Base-by-base conservation (phyloP, 2,888 invertebrate genomes). In the Archips crataeganus region DNA sequence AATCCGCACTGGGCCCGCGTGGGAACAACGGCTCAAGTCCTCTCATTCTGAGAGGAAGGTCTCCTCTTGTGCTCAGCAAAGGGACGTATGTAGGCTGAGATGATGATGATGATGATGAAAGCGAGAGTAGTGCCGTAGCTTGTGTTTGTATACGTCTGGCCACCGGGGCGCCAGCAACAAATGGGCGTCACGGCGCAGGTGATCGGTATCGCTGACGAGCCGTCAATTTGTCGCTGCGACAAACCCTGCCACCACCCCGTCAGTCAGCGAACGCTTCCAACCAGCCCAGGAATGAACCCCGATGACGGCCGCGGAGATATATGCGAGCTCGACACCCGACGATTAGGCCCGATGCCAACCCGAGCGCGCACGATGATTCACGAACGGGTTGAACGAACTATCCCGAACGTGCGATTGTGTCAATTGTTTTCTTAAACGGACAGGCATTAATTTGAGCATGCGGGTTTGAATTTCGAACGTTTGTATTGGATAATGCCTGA, bases 341-440 rank as follows among this genome's bases (percentile, higher is more conserved):
- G 93, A 93, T 94, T 94, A 94, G 94, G 94, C 88, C 86, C 82
- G 83, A 84, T 91, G 94, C 94, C 94, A 94, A 94, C 85, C 87
- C 84, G 85, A 87, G 79, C 79, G 80, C 82, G 79, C 83, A 84
- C 88, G 87, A 89, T 91, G 91, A 90, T 89, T 90, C 92, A 91
- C 89, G 88, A 88, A 88, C 88, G 91, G 85, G 92, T 87, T 91
- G 91, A 93, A 87, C 84, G 84, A 85, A 85, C 85, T 79, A 79
- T 79, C 80, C 82, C 84, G 85, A 86, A 84, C 89, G 84, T 81
- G 83, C 85, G 81, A 84, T 85, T 84, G 86, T 87, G 87, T 87
- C 93, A 92, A 93, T 93, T 92, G 93, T 93, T 93, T 92, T 93
- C 91, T 90, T 90, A 88, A 90, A 91, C 88, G 88, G 87, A 86